Evolutionary conservation across 53 echinoderm and acorn worm species (phyloP), one percentile per base, ranked within the genome.

Genomic region (Antedon mediterranea): DNA sequence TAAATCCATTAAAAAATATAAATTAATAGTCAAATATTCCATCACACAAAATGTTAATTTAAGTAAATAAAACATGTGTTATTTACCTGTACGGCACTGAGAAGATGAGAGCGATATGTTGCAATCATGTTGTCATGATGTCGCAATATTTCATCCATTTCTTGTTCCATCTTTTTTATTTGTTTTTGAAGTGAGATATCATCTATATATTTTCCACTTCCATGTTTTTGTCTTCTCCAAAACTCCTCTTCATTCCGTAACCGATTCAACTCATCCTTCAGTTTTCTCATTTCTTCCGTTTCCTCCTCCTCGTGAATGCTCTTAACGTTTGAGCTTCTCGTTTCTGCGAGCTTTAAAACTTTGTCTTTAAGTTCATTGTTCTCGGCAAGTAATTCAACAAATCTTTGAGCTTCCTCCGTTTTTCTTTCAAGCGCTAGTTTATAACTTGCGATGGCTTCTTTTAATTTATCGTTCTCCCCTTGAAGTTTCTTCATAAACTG

Each of bases 71-170:
- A 41, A 41, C 41, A 41, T 41, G 41, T 15, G 30, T 70, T 28
- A 78, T 81, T 72, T 77, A 98, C 98, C 98, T 93, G 98, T 28
- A 98, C 88, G 71, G 98, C 92, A 80, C 84, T 90, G 34, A 98
- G 88, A 74, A 98, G 81, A 33, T 98, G 98, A 30, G 92, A 78
- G 43, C 98, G 79, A 88, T 98, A 98, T 43, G 92, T 83, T 30
- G 76, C 82, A 32, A 98, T 90, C 0, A 84, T 86, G 26, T 88
- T 84, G 29, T 41, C 86, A 43, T 88, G 82, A 43, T 83, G 88
- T 0, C 44, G 75, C 71, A 90, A 90, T n/a, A 84, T 86, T 33
- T 89, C 89, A 15, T 71, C 71, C 73, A 98, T 32, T 79, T 90
- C 84, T 37, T 79, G 86, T 73, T 86, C 83, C 28, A 98, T 73